Evolutionary conservation across 1,140 invertebrate genomes (phyloP), one percentile per base, ranked within the genome.

Genomic region (Nomia melanderi): DNA sequence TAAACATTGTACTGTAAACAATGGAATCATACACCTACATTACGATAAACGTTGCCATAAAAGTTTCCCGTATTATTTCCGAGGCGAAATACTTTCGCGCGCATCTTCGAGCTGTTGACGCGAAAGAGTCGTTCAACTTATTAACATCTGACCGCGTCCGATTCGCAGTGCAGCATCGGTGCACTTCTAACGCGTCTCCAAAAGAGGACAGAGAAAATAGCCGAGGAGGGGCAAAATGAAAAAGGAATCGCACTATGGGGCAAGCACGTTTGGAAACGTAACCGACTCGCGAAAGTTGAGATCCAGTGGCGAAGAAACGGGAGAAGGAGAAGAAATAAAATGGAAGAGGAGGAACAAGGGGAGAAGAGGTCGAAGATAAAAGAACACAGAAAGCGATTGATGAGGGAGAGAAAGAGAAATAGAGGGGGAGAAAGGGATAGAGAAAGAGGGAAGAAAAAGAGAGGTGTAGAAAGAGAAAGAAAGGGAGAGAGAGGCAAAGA

Each of bases 241-340:
- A 27, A 67, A 39, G 25, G 23, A 56, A 29, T 36, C 53, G 17
- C n/a, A 31, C 41, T 57, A 50, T 27, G 50, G 73, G 72, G 70
- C 72, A 67, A 77, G 77, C 67, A 76, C 60, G 73, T 80, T 83
- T 74, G 80, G 69, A 82, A 73, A 83, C 67, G 81, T 82, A 50
- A 83, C 78, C 36, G 57, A 56, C 54, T 56, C 14, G 54, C 54
- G 54, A 62, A 81, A 85, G 86, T 64, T 69, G 77, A 75, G 72
- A 78, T 75, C 67, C 66, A 63, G 65, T 73, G 79, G 78, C 72
- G 80, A 70, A 60, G 70, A 63, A 74, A 59, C 36, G 53, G 76
- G 33, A 72, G 79, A 69, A 74, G 78, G 25, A 17, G 54, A 56
- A 56, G 54, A 56, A 56, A 56, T 29, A 56, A 29, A 27, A 76